Evolutionary conservation across 2,797 vertebrate genomes (phyloP), one percentile per base, ranked within the genome.

Genomic region (Crax fasciolata): DNA sequence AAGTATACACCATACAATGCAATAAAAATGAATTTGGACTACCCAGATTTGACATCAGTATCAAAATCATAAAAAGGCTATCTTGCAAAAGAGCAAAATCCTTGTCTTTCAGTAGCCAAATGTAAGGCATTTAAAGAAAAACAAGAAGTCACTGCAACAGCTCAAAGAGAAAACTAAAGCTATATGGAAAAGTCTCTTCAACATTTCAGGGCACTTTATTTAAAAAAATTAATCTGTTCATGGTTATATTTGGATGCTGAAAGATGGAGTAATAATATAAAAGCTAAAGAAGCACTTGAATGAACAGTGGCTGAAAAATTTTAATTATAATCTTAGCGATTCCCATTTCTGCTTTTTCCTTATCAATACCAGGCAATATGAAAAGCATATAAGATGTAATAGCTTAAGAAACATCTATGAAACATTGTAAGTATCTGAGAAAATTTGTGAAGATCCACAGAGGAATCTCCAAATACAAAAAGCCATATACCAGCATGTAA

Each of bases 21-120:
- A 83, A 87, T 66, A 93, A 89, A 95, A 93, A 89, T 65, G 67
- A 89, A 89, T 81, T 83, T 68, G 65, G 86, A 89, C 65, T 66
- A 72, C 38, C 49, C 65, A 81, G 57, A 93, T 94, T 87, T 88
- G 54, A 95, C 89, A 91, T 70, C 88, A 85, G 32, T 72, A 87
- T 82, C 65, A 92, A 92, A 95, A 89, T 80, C 54, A 83, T 68
- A 66, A 91, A 85, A 87, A 54, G 25, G 61, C 12, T 77, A 6
- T 71, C 94, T 90, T 93, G 71, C 75, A 91, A 90, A 95, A 89
- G 57, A 92, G 41, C 19, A 49, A 65, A 80, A 85, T 85, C 43
- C 78, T 87, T 76, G 54, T 41, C 39, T 62, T 77, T 88, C 59
- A 48, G 58, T 27, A 68, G 44, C n/a, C 77, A 85, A 23, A 70